These are phyloP conservation scores for Gavialis gangeticus DNA, from an alignment of 2,113 vertebrate species.

Conservation along the genomic window DNA sequence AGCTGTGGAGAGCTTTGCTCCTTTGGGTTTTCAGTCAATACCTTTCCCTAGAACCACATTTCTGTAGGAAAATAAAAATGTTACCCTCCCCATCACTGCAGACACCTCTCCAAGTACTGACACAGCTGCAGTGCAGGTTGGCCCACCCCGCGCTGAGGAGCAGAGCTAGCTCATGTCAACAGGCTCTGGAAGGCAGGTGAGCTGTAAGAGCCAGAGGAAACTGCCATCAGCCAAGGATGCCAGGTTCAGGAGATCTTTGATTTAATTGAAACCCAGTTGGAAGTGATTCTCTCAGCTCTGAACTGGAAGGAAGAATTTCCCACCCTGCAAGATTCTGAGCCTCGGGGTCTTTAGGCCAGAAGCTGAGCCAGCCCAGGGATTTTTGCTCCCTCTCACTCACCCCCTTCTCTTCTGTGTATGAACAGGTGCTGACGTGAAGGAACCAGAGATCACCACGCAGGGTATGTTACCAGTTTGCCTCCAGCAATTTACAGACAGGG, in stretches of 20 bases:
- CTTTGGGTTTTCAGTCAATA: not conserved
- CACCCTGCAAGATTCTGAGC: fast-evolving
- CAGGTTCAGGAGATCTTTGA: not conserved
- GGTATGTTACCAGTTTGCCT: slow-evolving; percentile 73
- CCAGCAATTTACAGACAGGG: not conserved
- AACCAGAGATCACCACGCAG: slow-evolving; percentile 85
- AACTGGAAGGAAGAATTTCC: not conserved
- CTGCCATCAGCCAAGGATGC: not conserved
- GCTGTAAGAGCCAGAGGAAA: not conserved
- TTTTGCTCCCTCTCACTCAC: not conserved
- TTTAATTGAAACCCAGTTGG: not conserved
- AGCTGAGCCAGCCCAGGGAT: not conserved
- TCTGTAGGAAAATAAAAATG: not conserved
- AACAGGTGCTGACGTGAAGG: slow-evolving; percentile 82
- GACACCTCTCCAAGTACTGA: not conserved
- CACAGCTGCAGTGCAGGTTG: not conserved
- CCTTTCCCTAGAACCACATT: not conserved
- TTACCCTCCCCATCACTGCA: not conserved
- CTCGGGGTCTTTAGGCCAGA: not conserved
- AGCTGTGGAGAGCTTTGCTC: not conserved
- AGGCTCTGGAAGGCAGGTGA: not conserved
- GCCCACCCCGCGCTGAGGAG: not conserved
- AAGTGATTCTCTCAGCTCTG: not conserved
- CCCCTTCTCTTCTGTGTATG: not conserved
- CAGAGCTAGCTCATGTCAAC: not conserved